A percentile compares a stretch with the other conserved stretches of the same genome.
Conservation (phyloP, 2,888 invertebrate genomes). For the Ophion ellenae region DNA sequence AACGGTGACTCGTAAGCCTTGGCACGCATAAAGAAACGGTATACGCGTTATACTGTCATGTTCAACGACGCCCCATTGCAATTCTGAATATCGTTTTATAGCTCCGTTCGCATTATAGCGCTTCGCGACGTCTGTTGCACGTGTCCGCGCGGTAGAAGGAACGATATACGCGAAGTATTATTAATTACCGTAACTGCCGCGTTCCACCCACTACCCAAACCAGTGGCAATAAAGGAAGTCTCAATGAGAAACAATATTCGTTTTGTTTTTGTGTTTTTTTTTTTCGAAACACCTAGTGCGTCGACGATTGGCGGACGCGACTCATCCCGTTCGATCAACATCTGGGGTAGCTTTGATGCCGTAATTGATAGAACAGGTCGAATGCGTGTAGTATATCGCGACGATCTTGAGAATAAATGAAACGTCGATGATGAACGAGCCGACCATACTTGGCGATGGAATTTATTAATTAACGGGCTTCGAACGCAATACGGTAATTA, state of each 20-base stretch:
- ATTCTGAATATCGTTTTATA: slow-evolving; percentile 31
- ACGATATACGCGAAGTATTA: slow-evolving; percentile 20
- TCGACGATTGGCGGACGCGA: slow-evolving; percentile 16
- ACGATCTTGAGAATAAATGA: slow-evolving; percentile 46
- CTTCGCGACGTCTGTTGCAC: slow-evolving; percentile 42
- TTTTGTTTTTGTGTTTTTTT: neutral
- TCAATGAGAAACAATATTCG: slow-evolving; percentile 9
- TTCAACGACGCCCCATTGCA: slow-evolving; percentile 55
- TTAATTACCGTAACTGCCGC: slow-evolving; percentile 37
- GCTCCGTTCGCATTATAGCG: neutral
- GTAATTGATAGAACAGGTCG: slow-evolving; percentile 20
- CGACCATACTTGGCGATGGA: slow-evolving; percentile 5
- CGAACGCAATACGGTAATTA: neutral
- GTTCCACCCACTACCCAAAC: slow-evolving; percentile 52
- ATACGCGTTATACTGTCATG: slow-evolving; percentile 25
- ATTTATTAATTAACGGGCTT: slow-evolving; percentile 14
- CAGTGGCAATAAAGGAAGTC: slow-evolving; percentile 17
- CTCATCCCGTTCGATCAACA: neutral
- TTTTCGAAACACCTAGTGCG: neutral
- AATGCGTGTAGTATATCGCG: slow-evolving; percentile 7
- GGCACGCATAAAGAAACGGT: slow-evolving; percentile 62
- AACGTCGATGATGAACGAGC: slow-evolving; percentile 3
- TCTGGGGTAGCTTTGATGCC: neutral
- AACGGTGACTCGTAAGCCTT: slow-evolving; percentile 65
- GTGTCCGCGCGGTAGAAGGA: slow-evolving; percentile 18